phyloP scores from a whole-genome alignment of 2,888 invertebrate species.

The Campoplex capitator region DNA sequence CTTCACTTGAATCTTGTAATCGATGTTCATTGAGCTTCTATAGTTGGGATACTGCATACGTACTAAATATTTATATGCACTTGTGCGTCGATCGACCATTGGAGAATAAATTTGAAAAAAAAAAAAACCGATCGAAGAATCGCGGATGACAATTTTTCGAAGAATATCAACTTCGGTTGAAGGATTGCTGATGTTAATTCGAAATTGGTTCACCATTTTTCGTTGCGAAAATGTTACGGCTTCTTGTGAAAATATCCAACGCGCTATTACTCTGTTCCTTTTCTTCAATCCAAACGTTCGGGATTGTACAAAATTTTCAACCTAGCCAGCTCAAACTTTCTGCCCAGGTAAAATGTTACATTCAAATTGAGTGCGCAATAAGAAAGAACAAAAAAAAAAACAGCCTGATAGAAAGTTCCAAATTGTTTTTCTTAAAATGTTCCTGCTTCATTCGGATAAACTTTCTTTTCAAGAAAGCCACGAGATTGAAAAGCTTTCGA shows the following conservation, averaged over 20 bases:
- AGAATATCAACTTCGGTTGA: too few relatives aligned
- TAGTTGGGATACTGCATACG: background rate
- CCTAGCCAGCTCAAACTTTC: background rate
- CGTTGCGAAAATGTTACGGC: too few relatives aligned
- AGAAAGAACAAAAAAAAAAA: background rate
- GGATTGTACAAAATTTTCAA: background rate
- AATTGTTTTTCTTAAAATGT: slow-evolving; percentile 2
- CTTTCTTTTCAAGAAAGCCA: background rate
- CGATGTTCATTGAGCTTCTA: background rate
- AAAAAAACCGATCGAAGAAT: background rate
- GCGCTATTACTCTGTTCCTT: background rate
- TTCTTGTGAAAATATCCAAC: background rate
- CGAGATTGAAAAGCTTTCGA: background rate
- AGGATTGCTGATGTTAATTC: background rate
- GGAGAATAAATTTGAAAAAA: background rate
- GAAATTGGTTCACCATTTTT: background rate
- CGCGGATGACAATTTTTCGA: background rate
- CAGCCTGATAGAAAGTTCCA: background rate
- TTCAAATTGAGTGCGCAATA: slow-evolving; percentile 8
- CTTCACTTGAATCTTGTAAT: background rate
- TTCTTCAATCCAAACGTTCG: background rate
- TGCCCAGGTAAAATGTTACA: background rate
- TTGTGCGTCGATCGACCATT: background rate
- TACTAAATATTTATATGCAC: background rate
- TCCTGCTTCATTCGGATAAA: background rate